Evolutionary conservation across 2,113 vertebrate species (phyloP).

Genomic region (Numida meleagris): DNA sequence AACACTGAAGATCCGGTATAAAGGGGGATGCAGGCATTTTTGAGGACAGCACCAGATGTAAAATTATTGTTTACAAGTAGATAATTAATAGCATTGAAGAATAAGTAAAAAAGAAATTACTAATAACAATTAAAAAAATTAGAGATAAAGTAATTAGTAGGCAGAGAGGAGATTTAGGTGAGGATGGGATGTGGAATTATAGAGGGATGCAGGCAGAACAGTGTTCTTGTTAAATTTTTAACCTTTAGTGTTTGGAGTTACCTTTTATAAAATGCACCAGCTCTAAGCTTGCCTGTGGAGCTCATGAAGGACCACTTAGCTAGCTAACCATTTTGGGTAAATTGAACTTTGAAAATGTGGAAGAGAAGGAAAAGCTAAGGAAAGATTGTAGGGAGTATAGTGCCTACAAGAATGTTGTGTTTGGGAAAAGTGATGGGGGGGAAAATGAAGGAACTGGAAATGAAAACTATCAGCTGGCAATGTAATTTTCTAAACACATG

Average conservation of each 20-base stretch:
- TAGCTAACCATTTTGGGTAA: neutral
- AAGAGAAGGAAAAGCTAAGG: neutral
- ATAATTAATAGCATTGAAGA: neutral
- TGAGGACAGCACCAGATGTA: neutral
- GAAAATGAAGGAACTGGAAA: neutral
- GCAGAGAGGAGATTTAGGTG: neutral
- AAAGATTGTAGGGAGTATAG: neutral
- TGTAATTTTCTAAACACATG: neutral
- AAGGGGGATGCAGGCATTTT: neutral
- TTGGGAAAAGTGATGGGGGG: neutral
- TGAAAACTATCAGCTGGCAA: neutral
- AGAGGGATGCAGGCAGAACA: accelerated
- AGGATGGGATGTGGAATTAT: neutral
- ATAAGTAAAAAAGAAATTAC: neutral
- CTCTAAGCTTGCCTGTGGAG: neutral
- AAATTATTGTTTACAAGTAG: neutral
- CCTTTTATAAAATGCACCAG: neutral
- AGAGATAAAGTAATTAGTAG: neutral
- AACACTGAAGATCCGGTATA: neutral
- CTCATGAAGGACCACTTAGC: neutral
- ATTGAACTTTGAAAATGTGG: neutral
- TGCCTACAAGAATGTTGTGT: neutral
- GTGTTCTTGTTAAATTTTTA: neutral
- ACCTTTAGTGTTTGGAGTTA: neutral
- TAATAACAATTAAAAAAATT: neutral